phyloP scores from a whole-genome alignment of 1,140 invertebrate species.

The Lutraria rhynchaena region DNA sequence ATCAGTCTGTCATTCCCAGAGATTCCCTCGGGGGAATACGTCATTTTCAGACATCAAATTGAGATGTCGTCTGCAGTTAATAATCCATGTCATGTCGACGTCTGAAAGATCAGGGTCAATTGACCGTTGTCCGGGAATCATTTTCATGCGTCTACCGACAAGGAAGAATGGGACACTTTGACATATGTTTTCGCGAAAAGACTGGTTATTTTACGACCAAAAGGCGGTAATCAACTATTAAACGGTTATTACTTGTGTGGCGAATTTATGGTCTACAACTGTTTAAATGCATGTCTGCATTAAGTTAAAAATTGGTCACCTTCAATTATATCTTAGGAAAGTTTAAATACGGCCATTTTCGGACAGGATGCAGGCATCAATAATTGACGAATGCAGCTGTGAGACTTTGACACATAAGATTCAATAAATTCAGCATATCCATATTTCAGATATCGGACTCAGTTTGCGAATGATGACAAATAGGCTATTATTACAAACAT shows the following conservation, averaged over 20 bases:
- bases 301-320: too few relatives aligned
- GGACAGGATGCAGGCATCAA: too few relatives aligned
- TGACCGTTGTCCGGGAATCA: slow-evolving; percentile 25
- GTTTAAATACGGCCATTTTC: too few relatives aligned
- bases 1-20: slow-evolving; percentile 46
- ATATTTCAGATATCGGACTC: too few relatives aligned
- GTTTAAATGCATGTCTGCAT: too few relatives aligned
- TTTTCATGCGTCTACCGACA: slow-evolving; percentile 25
- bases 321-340: too few relatives aligned
- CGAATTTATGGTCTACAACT: background rate
- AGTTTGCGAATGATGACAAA: too few relatives aligned
- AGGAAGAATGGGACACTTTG: slow-evolving; percentile 5
- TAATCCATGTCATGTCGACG: slow-evolving; percentile 47
- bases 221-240: background rate
- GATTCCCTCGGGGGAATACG: slow-evolving; percentile 39
- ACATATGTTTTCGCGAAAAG: slow-evolving; percentile 41
- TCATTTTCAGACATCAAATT: slow-evolving; percentile 25
- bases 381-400: too few relatives aligned
- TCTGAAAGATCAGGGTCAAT: slow-evolving; percentile 55
- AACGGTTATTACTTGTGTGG: background rate
- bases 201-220: slow-evolving; percentile 11
- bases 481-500: too few relatives aligned
- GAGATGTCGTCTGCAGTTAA: slow-evolving; percentile 51
- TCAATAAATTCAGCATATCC: too few relatives aligned
- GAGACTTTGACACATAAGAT: too few relatives aligned